A percentile compares a stretch with the other conserved stretches of the same genome.
Evolutionary conservation across 2,888 invertebrate species (phyloP).

Genomic region (Coremacera marginata): DNA sequence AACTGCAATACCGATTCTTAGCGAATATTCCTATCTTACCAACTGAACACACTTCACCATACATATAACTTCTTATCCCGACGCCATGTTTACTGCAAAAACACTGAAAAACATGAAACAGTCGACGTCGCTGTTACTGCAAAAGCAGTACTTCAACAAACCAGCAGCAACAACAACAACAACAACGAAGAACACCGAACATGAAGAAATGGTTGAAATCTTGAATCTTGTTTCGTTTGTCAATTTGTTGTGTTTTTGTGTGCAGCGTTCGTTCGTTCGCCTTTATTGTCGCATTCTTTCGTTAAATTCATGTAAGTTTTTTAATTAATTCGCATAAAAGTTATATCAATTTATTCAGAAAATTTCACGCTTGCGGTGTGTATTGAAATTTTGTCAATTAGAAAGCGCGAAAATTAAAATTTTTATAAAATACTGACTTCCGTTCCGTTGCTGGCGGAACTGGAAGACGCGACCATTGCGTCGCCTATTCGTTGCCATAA

Average conservation of each 20-base stretch:
- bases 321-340: not conserved
- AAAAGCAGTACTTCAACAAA: not conserved
- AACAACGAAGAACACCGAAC: not conserved
- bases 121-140: conserved; percentile 38
- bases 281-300: conserved; percentile 13
- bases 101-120: not conserved
- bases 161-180: not conserved
- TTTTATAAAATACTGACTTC: conserved; percentile 56
- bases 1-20: not conserved
- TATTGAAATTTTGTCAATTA: conserved; percentile 10
- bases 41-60: no score
- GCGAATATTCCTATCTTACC: no score
- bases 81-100: not conserved
- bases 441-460: conserved; percentile 53
- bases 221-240: conserved; percentile 40
- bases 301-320: conserved; percentile 29
- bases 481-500: conserved; percentile 43
- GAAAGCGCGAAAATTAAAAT: conserved; percentile 46
- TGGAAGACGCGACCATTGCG: conserved; percentile 52
- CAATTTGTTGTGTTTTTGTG: conserved; percentile 50
- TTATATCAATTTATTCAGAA: conserved; percentile 20
- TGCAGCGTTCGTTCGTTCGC: conserved; percentile 10
- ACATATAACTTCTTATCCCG: not conserved
- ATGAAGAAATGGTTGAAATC: conserved; percentile 24
- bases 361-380: not conserved